A percentile compares a stretch with the other conserved stretches of the same genome.
Conservation (phyloP, 2,113 vertebrate genomes). For the Colinus virginianus region DNA sequence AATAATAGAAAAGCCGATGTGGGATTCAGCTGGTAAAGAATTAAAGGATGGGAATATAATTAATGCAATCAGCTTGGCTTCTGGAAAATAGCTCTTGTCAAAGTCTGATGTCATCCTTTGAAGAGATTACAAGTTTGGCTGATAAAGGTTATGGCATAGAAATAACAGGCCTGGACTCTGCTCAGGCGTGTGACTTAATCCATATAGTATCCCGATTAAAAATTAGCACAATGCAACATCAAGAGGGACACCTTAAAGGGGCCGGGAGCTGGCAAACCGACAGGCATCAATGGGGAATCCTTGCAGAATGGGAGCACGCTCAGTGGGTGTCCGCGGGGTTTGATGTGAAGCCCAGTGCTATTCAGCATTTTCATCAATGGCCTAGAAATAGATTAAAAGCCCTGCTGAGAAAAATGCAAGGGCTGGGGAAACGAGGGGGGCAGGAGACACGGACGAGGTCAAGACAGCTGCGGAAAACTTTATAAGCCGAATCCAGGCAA, state of each 20-base stretch:
- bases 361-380: conserved; percentile 61
- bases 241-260: conserved; percentile 63
- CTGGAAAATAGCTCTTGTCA: conserved; percentile 70
- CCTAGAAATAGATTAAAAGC: conserved; percentile 70
- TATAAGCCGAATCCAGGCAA: conserved; percentile 4
- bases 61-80: conserved; percentile 68
- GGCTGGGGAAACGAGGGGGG: conserved; percentile 55
- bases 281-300: conserved; percentile 66
- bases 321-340: conserved; percentile 41
- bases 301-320: conserved; percentile 34
- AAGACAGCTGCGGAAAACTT: conserved; percentile 65
- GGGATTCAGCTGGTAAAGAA: conserved; percentile 60
- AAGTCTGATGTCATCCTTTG: conserved; percentile 71
- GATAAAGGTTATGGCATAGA: conserved; percentile 63
- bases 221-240: conserved; percentile 69
- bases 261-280: conserved; percentile 51
- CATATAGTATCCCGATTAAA: conserved; percentile 65
- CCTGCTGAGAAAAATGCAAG: conserved; percentile 44
- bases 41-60: conserved; percentile 70
- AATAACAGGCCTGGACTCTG: conserved; percentile 66
- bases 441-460: conserved; percentile 55
- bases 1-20: conserved; percentile 62
- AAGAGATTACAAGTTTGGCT: conserved; percentile 73
- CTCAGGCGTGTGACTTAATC: conserved; percentile 69
- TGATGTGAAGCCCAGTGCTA: conserved; percentile 57